Percentiles rank a stretch among this genome's conserved stretches.
Conservation (phyloP, 2,113 vertebrate genomes). For the Xiphophorus hellerii region DNA sequence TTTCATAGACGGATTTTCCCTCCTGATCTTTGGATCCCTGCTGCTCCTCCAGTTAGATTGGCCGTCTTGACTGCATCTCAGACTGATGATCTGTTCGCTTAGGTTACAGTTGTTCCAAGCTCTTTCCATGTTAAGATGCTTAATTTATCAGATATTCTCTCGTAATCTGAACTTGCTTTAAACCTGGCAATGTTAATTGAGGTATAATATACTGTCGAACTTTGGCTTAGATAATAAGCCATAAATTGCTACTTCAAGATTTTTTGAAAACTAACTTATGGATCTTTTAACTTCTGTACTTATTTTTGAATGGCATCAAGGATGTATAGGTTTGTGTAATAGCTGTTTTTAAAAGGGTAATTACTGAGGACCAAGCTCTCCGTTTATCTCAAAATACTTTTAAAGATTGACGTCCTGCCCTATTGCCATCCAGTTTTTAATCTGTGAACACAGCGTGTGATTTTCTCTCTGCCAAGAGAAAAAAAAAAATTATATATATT, state of each 20-base stretch:
- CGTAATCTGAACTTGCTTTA: background rate
- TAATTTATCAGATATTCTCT: background rate
- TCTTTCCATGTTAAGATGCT: background rate
- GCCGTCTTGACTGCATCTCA: background rate
- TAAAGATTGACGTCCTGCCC: background rate
- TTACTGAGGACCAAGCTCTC: slow-evolving; percentile 1
- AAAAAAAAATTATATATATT: background rate
- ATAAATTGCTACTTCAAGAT: background rate
- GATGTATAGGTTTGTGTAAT: slow-evolving; percentile 4
- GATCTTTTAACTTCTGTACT: background rate
- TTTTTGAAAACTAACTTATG: background rate
- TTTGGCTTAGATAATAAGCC: background rate
- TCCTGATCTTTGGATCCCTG: too few relatives aligned
- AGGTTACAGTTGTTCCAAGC: background rate
- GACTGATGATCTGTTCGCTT: background rate
- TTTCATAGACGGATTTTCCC: too few relatives aligned
- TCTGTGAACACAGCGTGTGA: background rate
- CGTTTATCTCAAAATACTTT: slow-evolving; percentile 1
- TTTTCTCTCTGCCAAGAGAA: slow-evolving; percentile 10
- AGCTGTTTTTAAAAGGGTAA: background rate
- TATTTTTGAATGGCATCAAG: background rate
- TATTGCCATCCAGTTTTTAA: background rate
- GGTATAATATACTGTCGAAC: too few relatives aligned
- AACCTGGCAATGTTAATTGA: background rate
- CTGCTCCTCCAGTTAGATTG: background rate